Evolutionary conservation across 1,140 invertebrate species (phyloP), one percentile per base, ranked within the genome.

Genomic region (Archegozetes longisetosus): DNA sequence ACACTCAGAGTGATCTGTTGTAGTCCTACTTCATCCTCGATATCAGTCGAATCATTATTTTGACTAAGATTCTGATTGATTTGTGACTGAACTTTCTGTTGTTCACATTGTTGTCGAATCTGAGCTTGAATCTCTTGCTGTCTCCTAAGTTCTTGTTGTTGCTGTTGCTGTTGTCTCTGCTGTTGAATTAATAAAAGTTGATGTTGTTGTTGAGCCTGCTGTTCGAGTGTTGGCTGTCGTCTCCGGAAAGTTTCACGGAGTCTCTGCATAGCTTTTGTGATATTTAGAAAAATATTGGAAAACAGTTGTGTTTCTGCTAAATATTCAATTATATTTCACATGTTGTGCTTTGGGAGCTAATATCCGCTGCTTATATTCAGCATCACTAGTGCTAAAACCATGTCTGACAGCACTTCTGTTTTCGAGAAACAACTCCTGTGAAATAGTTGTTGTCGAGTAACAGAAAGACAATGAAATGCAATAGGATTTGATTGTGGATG

Each of bases 191-290:
- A 4, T 4, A 55, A 6, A 4, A 40, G 47, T 58, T 58, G 63
- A 20, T 63, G 50, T 14, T 55, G 62, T 32, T 63, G 53, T 51
- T 59, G 47, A n/a, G 55, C 55, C 55, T 57, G 63, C 6, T 57
- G n/a, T 29, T 56, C 58, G 22, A 59, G 50, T 22, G 58, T 59
- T 27, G n/a, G 23, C 55, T n/a, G 55, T 28, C 29, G 9, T 56
- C 51, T 51, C 22, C 58, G 58, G 58, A 59, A 59, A 58, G 47
- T 59, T n/a, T 59, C 58, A 23, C 58, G 58, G 22, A 59, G 50
- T 29, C 58, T 59, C 20, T 59, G 58, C 58, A 59, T 59, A n/a
- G 51, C 51, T 59, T 56, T n/a, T 14, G 32, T 9, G 17, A 40
- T 40, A 40, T 40, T 40, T 40, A 9, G 32, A 40, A 40, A 40